These are phyloP conservation scores for Apamea sordens DNA, from an alignment of 2,888 invertebrate species.

Conservation along the genomic window DNA sequence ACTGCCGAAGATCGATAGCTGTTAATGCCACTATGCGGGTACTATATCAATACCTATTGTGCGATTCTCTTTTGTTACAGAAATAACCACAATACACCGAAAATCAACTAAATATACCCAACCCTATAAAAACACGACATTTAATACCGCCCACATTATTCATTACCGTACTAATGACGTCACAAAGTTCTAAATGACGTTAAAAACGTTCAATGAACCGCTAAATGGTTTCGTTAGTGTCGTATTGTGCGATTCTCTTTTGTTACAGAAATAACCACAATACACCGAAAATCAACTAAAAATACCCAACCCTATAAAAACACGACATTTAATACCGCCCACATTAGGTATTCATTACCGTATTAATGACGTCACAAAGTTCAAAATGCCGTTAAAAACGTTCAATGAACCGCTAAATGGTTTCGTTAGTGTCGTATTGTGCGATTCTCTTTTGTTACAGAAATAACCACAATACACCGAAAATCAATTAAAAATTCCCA, in stretches of 20 bases:
- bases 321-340: neutral
- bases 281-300: neutral
- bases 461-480: neutral
- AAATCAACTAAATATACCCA: neutral
- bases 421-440: constrained; percentile 26
- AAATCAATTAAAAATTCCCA: neutral
- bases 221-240: constrained; percentile 35
- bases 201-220: constrained; percentile 38
- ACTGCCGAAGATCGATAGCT: neutral
- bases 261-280: neutral
- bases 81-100: neutral
- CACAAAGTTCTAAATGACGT: constrained; percentile 12
- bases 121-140: neutral
- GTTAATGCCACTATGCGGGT: too few relatives aligned
- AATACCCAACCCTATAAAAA: neutral
- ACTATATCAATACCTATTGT: neutral
- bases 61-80: neutral
- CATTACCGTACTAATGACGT: constrained; percentile 1
- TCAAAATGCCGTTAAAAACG: constrained; percentile 28
- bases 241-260: too few relatives aligned
- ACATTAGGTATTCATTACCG: constrained; percentile 8
- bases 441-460: neutral
- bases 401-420: constrained; percentile 35
- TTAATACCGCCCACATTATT: constrained; percentile 4
- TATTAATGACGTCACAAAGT: neutral